These are phyloP conservation scores for Lasioglossum pauxillum DNA, from an alignment of 2,888 invertebrate genomes.

Conservation along the genomic window DNA sequence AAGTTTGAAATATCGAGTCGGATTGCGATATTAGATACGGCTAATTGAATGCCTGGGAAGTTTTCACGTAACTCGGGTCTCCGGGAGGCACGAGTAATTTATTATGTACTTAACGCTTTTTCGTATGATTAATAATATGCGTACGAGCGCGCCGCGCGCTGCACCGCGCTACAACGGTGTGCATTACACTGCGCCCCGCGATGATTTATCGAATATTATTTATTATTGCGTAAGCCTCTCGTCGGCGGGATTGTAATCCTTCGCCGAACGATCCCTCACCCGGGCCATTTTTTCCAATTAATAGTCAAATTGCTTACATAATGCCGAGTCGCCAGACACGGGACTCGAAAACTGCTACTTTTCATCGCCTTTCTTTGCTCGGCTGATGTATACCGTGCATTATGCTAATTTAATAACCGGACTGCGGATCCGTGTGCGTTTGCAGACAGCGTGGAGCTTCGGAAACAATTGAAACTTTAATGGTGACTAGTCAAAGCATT, in stretches of 20 bases:
- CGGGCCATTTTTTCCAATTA: conserved; percentile 15
- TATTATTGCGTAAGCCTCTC: conserved; percentile 39
- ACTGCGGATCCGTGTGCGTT: not conserved
- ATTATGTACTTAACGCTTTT: conserved; percentile 61
- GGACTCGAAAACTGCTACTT: not conserved
- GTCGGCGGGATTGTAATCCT: conserved; percentile 43
- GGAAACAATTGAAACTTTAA: not conserved
- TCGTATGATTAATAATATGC: conserved; percentile 58
- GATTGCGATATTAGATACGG: conserved; percentile 54
- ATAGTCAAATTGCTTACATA: conserved; percentile 12
- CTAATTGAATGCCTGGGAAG: conserved; percentile 55
- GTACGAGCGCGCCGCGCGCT: not conserved
- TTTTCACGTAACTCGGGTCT: conserved; percentile 56
- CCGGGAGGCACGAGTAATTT: conserved; percentile 42
- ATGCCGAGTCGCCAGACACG: not conserved
- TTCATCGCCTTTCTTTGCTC: conserved; percentile 7
- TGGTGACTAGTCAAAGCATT: too few relatives aligned
- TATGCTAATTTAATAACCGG: conserved; percentile 7
- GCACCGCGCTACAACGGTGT: not conserved
- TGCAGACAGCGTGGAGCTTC: not conserved
- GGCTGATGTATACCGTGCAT: not conserved
- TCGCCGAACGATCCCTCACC: conserved; percentile 26
- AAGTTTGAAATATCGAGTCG: conserved; percentile 58
- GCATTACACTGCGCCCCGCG: conserved; percentile 17
- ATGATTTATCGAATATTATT: conserved; percentile 55